Evolutionary conservation across 2,888 invertebrate genomes (phyloP), one percentile per base, ranked within the genome.

Genomic region (Caradrina clavipalpis): DNA sequence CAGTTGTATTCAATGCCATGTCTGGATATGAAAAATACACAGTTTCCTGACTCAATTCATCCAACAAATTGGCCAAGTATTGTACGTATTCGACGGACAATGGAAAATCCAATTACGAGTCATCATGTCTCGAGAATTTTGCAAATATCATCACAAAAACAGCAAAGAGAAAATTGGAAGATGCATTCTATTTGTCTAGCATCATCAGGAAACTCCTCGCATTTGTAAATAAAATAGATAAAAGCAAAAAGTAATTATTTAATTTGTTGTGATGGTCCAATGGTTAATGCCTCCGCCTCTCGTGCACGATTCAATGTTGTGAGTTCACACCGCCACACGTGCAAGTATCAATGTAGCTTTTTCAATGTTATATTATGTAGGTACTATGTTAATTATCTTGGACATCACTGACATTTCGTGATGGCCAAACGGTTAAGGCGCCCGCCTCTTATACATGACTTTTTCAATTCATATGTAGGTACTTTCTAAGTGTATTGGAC

Each of bases 1-100:
- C 80, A 76, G 78, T 79, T 78, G 69, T 73, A 76, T 81, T 69
- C 67, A 76, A 71, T 73, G 26, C 62, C 57, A 68, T 65, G 69
- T 61, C 71, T 70, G 70, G 58, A 59, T 74, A 70, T 69, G 42
- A 45, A 64, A 49, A 74, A 70, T 15, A 59, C 17, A 59, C 54
- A 51, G 17, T 47, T 15, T 22, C n/a, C 39, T 39, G 49, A 47
- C 49, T 21, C 22, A 50, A 39, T 39, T 39, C 39, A 8, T 39
- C 11, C 13, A 13, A 13, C 39, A 39, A 21, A 51, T 11, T 15
- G 39, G 7, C 15, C 45, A 42, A 19, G 22, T 6, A 8, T 49
- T 49, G 19, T 49, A 19, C 19, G 19, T 49, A 4, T 4, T 26
- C n/a, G 45, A n/a, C 22, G 3, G 2, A 2, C 2, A 26, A 26